Evolutionary conservation across 2,888 invertebrate genomes (phyloP), one percentile per base, ranked within the genome.

Genomic region (Corbicula japonica): DNA sequence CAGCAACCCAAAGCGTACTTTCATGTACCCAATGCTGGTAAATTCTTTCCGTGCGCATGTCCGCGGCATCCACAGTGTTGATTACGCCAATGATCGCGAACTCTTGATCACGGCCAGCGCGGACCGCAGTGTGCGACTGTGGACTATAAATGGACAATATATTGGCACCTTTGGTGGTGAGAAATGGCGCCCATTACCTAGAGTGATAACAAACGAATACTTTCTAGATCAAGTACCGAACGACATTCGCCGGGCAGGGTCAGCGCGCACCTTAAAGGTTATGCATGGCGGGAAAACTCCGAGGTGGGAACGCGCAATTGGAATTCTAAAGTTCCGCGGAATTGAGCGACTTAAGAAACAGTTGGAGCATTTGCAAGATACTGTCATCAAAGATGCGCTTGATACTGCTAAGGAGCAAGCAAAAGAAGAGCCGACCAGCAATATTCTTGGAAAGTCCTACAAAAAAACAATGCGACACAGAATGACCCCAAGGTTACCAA

Each of bases 121-220:
- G 70, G 96, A 97, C 94, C 95, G 95, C 90, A 96, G 96, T 60
- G 96, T 92, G 0, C 73, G 92, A 2, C 66, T 92, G 46, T 92
- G 92, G 91, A 88, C 91, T 0, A 46, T 92, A 4, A 83, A 85
- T 58, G 92, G 92, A 10, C 80, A 86, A 34, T 91, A 95, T 87
- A 90, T 97, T 85, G 96, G 96, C 84, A 97, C 97, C 5, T 94
- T 97, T 84, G 97, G 97, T 83, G 97, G 97, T 66, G 96, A 96
- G 65, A 95, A 95, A 85, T 96, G 96, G 96, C 93, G 94, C 32
- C 94, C 94, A 48, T 87, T 85, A 0, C 85, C 95, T 5, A 76
- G 72, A 46, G 77, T 92, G 12, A 89, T 94, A n/a, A 93, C 93
- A 6, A 92, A 92, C 21, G 75, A 76, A n/a, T 80, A 76, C 56